Base-by-base conservation (phyloP, 2,888 invertebrate species). In the Alitta virens region DNA sequence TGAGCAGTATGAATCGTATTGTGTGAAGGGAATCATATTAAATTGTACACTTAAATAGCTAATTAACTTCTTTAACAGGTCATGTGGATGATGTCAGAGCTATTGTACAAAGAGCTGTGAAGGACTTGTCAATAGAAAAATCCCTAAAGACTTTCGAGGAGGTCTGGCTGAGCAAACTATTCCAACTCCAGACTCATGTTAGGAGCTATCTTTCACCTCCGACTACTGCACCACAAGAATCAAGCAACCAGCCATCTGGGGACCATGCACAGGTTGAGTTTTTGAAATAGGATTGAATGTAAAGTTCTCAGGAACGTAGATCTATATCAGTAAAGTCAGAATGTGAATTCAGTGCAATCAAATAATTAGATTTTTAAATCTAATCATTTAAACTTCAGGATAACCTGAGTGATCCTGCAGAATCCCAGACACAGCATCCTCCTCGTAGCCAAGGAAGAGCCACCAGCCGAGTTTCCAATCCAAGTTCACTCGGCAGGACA, bases 151-250 rank as follows among this genome's bases (percentile, higher is more conserved):
- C 77, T 0, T 82, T 79, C 62, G 82, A 82, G 65, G 81, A 82
- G 62, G 78, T 82, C 3, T 82, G 82, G 82, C 72, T 82, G 43
- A 81, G 81, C 68, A 82, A 81, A 68, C 69, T 80, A 50, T 82
- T 82, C 69, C 75, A 77, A 55, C 68, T 78, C 60, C 67, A 73
- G 27, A 64, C 71, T 9, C 79, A 80, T 50, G 67, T 68, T 1
- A 40, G 62, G 25, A 68, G 46, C 58, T 60, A 63, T 21, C 33
- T 33, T 12, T 7, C 7, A 5, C 33, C 33, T 7, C 33, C 33
- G 12, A 33, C 33, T 5, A 61, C 24, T 3, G 43, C 16, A 23
- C n/a, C n/a, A n/a, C 52, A 27, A 26, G 57, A 33, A 7, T 7
- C 12, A 12, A 33, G 33, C 12, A 33, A 54, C 16, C 18, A 24